Percentiles rank a stretch among this genome's conserved stretches.
Conservation (phyloP, 2,797 vertebrate genomes). For the Cyprinodon diabolis region DNA sequence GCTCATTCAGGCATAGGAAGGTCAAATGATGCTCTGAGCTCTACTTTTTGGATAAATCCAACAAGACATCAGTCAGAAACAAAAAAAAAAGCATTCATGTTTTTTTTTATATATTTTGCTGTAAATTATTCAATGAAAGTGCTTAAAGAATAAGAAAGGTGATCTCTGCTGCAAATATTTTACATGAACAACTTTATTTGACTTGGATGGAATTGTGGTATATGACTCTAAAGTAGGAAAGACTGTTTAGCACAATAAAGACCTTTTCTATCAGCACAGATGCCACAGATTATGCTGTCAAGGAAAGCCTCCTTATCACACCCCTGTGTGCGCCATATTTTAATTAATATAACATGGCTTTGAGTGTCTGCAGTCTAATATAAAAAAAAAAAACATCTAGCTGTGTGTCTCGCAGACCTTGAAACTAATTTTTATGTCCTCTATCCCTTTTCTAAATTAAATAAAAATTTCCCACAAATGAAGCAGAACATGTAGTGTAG, state of each 20-base stretch:
- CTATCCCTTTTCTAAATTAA: conserved; percentile 8
- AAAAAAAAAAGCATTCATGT: neutral
- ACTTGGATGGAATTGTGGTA: neutral
- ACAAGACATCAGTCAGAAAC: conserved; percentile 8
- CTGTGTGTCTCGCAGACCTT: neutral
- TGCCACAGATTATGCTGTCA: neutral
- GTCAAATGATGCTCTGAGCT: neutral
- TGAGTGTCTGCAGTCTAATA: neutral
- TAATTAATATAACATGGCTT: neutral
- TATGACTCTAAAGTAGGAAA: neutral
- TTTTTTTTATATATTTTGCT: neutral
- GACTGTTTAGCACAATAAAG: neutral
- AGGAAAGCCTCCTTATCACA: conserved; percentile 8
- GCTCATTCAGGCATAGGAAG: neutral
- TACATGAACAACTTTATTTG: neutral
- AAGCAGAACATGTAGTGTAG: neutral
- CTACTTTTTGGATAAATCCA: conserved; percentile 7
- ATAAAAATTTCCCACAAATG: conserved; percentile 13
- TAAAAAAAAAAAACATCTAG: conserved; percentile 1
- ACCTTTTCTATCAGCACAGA: neutral
- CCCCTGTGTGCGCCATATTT: neutral
- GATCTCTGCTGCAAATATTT: neutral
- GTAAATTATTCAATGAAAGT: neutral
- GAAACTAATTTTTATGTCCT: neutral
- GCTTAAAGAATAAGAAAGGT: neutral